phyloP scores from a whole-genome alignment of 2,797 vertebrate genomes.

The Phylloscopus collybita region DNA sequence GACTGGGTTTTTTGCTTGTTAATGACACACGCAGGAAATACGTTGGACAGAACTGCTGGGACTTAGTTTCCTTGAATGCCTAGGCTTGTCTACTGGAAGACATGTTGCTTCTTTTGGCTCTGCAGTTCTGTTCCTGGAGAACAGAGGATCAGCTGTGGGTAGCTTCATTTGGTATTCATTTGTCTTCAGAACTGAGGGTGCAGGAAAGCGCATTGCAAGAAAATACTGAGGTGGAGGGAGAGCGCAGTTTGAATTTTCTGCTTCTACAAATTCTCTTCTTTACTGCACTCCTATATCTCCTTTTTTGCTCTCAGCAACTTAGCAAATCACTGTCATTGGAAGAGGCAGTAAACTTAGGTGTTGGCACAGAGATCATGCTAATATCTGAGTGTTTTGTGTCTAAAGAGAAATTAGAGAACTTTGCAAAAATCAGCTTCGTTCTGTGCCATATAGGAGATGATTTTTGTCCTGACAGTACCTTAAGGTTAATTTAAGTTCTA shows the following conservation, averaged over 20 bases:
- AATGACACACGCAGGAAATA: neutral
- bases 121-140: neutral
- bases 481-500: neutral
- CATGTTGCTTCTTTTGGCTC: neutral
- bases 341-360: neutral
- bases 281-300: neutral
- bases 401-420: neutral
- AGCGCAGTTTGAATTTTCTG: neutral
- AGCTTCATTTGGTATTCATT: neutral
- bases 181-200: neutral
- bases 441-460: neutral
- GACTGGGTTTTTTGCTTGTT: neutral
- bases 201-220: neutral
- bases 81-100: neutral
- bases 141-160: neutral
- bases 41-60: neutral
- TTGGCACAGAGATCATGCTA: neutral
- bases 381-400: neutral
- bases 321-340: neutral
- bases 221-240: neutral
- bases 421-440: neutral
- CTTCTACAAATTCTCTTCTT: neutral
- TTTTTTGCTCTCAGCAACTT: neutral
- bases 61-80: neutral
- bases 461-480: neutral